Evolutionary conservation across 2,888 invertebrate species (phyloP).

Genomic region (Trissolcus brochymenae): DNA sequence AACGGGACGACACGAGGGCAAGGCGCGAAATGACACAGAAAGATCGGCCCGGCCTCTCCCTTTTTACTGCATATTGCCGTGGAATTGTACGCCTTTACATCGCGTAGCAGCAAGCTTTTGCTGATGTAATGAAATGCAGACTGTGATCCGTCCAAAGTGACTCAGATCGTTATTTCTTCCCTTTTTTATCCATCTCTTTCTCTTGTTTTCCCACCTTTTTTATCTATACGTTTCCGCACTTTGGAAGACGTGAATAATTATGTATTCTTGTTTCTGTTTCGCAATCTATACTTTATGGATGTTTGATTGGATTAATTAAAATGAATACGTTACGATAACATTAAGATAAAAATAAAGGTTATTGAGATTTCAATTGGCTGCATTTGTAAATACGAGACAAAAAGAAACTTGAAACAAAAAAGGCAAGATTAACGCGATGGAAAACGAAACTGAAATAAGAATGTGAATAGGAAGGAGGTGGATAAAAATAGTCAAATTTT

Average conservation of each 20-base stretch:
- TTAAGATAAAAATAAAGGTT: no score
- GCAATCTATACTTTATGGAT: no score
- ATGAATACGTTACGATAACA: no score
- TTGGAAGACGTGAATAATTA: no score
- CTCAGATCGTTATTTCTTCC: slow-evolving; percentile 49
- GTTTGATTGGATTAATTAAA: no score
- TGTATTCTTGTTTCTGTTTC: not conserved
- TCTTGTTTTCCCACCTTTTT: slow-evolving; percentile 9
- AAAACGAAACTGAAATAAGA: no score
- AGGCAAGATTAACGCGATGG: no score
- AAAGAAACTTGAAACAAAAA: no score
- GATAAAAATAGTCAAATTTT: no score
- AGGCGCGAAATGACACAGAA: slow-evolving; percentile 58
- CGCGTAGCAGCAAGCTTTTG: slow-evolving; percentile 36
- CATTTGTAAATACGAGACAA: no score
- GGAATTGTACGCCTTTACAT: slow-evolving; percentile 50
- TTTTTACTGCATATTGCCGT: slow-evolving; percentile 56
- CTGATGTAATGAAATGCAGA: slow-evolving; percentile 54
- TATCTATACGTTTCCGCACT: not conserved
- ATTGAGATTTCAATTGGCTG: no score
- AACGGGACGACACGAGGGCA: slow-evolving; percentile 55
- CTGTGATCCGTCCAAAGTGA: slow-evolving; percentile 48
- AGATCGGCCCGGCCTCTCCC: slow-evolving; percentile 51
- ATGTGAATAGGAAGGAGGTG: no score
- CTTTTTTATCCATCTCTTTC: slow-evolving; percentile 17